Base-by-base conservation (phyloP, 1,140 invertebrate species). In the Campoletis sonorensis region DNA sequence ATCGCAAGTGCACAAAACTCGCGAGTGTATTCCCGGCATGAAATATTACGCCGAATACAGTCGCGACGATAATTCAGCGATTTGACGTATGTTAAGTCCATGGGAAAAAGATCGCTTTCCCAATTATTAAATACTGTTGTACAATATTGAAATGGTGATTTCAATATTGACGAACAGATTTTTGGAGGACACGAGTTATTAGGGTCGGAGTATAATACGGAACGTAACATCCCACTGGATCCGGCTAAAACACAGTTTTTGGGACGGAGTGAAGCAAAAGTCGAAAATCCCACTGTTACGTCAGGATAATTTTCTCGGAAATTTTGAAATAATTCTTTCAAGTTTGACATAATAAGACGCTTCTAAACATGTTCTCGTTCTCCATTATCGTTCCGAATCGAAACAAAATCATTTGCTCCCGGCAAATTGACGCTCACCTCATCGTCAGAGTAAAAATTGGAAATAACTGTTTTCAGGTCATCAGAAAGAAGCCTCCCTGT, bases 361-460 rank as follows among this genome's bases (percentile, higher is more conserved):
- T 77, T 78, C 58, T 81, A 61, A 11, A 81, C 10, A 16, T 81
- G 70, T 26, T 15, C n/a, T n/a, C 71, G 8, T 75, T 61, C 13
- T 4, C 58, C 58, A 16, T 76, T 33, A 26, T 73, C 27, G 26
- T 81, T 75, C 1, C 80, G 70, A 45, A 81, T 33, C n/a, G 80
- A 81, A 23, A 81, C 71, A 13, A 23, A 81, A 51, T 81, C 80
- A 10, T 81, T 77, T 37, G 72, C 54, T 21, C 81, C 75, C 18
- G 75, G 81, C 75, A 82, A 79, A 26, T 79, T 72, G n/a, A 30
- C n/a, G 49, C 75, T 82, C 11, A 71, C 64, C 45, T 72, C 21
- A 61, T 82, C 81, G 45, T 82, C 71, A 64, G 33, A 67, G 51
- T 76, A 81, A 76, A 81, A 81, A 16, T 76, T 16, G 49, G 21